phyloP scores from a whole-genome alignment of 1,140 invertebrate genomes.

The Pseudomyrmex dendroicus region DNA sequence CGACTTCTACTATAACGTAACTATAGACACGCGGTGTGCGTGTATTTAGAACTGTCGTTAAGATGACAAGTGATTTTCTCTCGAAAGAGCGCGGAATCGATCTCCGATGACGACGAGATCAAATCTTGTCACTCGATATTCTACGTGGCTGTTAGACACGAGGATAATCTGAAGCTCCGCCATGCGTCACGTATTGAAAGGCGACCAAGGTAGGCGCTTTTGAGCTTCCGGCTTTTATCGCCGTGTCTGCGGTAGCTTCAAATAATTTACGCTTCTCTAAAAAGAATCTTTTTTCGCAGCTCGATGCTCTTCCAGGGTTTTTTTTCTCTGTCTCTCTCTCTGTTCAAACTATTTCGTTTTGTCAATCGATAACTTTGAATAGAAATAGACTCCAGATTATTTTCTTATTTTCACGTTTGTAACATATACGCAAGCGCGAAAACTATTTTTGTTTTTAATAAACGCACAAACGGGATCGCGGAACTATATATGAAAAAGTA shows the following conservation, averaged over 20 bases:
- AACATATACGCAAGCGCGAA: too few relatives aligned
- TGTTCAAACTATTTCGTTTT: background rate
- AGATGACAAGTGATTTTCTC: background rate
- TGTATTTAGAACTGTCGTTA: too few relatives aligned
- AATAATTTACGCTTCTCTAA: constrained; percentile 21
- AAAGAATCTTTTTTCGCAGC: background rate
- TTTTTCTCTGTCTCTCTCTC: background rate
- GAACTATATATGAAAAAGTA: too few relatives aligned
- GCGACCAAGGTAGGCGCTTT: constrained; percentile 7
- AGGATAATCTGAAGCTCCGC: constrained; percentile 48
- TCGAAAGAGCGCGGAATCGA: constrained; percentile 7
- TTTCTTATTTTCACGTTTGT: constrained; percentile 7
- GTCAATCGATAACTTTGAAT: background rate
- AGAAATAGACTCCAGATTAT: background rate
- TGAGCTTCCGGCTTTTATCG: background rate
- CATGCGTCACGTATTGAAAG: constrained; percentile 32
- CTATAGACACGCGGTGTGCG: too few relatives aligned
- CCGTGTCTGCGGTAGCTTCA: background rate
- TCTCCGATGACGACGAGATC: constrained; percentile 39
- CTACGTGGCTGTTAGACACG: constrained; percentile 41
- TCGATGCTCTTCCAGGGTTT: constrained; percentile 5
- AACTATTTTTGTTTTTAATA: too few relatives aligned
- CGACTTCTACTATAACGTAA: too few relatives aligned
- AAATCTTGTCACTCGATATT: constrained; percentile 32
- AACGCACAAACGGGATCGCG: too few relatives aligned